Base-by-base conservation (phyloP, 23 tunicate genomes). In the Diplosoma virens region DNA sequence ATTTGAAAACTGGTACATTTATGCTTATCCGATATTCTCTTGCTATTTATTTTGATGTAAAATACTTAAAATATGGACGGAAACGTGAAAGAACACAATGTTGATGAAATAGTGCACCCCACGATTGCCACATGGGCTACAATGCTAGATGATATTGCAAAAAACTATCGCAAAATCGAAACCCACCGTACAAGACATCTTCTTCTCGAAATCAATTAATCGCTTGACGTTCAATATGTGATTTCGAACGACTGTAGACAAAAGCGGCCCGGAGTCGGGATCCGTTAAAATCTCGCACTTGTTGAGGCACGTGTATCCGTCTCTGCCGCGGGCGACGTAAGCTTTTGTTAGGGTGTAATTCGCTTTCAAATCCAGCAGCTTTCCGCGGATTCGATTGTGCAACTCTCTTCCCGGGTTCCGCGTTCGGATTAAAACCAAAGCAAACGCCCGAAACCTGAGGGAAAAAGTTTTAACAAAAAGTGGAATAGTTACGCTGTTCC, bases 211-310 rank as follows among this genome's bases (percentile, higher is more conserved):
- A 31, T 82, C 78, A 1, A 78, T 0, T 41, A 89, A 46, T 36
- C 68, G 67, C 36, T 58, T 29, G 24, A 82, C 88, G 58, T 89
- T 89, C 35, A 36, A 58, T 18, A 89, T 33, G 37, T 89, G 96
- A 45, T 89, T 89, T n/a, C 96, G 74, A 1, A 89, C 96, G 26
- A 82, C 88, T 3, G 96, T 89, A 25, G 96, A 89, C 18, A 89
- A 60, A 1, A 89, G 36, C 0, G 96, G 96, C n/a, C 96, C 88
- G 37, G 80, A 66, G 67, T 89, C 88, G 4, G 96, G 96, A 59
- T 89, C 96, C 34, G 71, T 89, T 47, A 82, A 41, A 29, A 89
- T 2, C 20, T 29, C 46, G 52, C 96, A 89, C 1, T 63, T 20
- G 16, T 41, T 70, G 53, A 89, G 59, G 25, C 88, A 71, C 6